Base-by-base conservation (phyloP, 92 coral and sea anemone species). In the Pocillopora meandrina region DNA sequence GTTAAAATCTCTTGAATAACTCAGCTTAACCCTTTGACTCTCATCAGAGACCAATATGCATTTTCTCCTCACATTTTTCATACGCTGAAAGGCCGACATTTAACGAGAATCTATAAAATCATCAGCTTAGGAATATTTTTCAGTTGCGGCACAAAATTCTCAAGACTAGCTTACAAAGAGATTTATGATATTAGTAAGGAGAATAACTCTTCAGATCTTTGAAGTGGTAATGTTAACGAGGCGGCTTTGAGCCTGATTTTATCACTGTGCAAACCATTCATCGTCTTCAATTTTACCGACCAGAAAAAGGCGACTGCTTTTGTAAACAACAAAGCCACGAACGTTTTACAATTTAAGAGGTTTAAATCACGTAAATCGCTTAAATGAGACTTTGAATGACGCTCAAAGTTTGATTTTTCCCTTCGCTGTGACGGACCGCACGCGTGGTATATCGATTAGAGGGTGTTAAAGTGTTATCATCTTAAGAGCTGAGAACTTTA, bases 401-500 rank as follows among this genome's bases (percentile, higher is more conserved):
- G 10, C 21, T 33, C 11, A 18, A 61, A n/a, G 79, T 72, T 61
- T 56, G 47, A 9, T 23, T 61, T 82, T 26, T 34, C 61, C 18
- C 17, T 9, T 36, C 4, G 89, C 13, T 15, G n/a, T n/a, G 65
- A 23, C 33, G 63, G 94, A 88, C 94, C 94, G 89, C 91, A 87
- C 93, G 89, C 91, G 86, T 65, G 86, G 69, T 9, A 61, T 71
- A 87, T 93, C 85, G 84, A 93, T 91, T 92, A 91, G 71, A 65
- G 69, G 72, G 94, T 83, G 93, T 87, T 92, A 92, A 68, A 94
- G 87, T 89, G 95, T 78, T 85, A 68, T 94, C 81, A 87, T 90
- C 84, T 87, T 74, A 85, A 74, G 84, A 86, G 80, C 88, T 81
- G 86, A 83, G 87, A 80, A 72, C 67, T 78, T 84, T 92, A 94